A percentile compares a stretch with the other conserved stretches of the same genome.
These are phyloP conservation scores for Operophtera brumata DNA, from an alignment of 2,888 invertebrate genomes.

Conservation along the genomic window DNA sequence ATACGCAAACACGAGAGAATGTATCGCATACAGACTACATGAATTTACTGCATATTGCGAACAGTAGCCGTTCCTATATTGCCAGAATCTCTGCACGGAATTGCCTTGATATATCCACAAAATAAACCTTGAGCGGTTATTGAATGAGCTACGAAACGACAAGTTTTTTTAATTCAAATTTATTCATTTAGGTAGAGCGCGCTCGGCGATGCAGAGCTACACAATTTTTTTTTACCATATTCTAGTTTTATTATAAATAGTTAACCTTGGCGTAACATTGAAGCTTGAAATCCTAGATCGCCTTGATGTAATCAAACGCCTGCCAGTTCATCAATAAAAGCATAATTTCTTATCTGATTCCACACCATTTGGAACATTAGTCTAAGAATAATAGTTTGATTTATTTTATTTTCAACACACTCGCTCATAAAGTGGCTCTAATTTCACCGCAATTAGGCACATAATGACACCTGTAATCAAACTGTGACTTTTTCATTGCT, in stretches of 20 bases:
- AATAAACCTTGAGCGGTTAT: background rate
- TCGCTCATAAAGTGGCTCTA: too few relatives aligned
- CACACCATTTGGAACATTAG: too few relatives aligned
- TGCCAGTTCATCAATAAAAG: slow-evolving; percentile 5
- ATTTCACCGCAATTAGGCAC: too few relatives aligned
- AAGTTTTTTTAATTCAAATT: slow-evolving; percentile 6
- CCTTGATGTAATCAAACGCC: slow-evolving; percentile 7
- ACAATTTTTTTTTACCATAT: slow-evolving; percentile 14
- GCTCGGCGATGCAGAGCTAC: slow-evolving; percentile 5
- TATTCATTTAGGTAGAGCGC: slow-evolving; percentile 6
- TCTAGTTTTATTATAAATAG: slow-evolving; percentile 12
- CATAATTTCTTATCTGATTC: background rate
- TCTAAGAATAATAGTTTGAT: too few relatives aligned
- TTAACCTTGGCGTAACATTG: slow-evolving; percentile 18
- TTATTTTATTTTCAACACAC: too few relatives aligned
- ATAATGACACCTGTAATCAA: too few relatives aligned
- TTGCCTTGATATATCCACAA: background rate
- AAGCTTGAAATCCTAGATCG: slow-evolving; percentile 5
- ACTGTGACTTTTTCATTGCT: too few relatives aligned
- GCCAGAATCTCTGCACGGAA: background rate
- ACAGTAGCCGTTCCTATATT: slow-evolving; percentile 4
- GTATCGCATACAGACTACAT: slow-evolving; percentile 38
- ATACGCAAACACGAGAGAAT: slow-evolving; percentile 62
- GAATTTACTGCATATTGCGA: slow-evolving; percentile 19
- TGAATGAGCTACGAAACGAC: slow-evolving; percentile 3